Evolutionary conservation across 1,140 invertebrate genomes (phyloP).

Genomic region (Drosophila teissieri): DNA sequence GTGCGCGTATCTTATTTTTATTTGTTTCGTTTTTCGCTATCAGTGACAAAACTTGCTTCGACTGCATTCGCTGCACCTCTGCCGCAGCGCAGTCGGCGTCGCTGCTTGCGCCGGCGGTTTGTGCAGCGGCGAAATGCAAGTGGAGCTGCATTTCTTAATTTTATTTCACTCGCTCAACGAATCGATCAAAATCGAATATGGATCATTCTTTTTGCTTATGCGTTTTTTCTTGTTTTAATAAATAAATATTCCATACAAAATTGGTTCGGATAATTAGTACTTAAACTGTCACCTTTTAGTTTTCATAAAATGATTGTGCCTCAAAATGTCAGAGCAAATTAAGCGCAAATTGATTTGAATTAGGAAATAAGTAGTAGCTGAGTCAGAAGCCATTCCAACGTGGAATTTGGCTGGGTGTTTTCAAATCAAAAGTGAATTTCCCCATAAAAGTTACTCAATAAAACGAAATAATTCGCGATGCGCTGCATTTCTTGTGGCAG

Average conservation of each 20-base stretch:
- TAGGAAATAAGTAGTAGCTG: background rate
- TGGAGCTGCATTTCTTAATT: slow-evolving; percentile 20
- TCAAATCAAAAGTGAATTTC: slow-evolving; percentile 53
- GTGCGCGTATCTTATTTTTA: slow-evolving; percentile 28
- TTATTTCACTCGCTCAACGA: slow-evolving; percentile 18
- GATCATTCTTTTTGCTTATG: background rate
- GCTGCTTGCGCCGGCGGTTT: slow-evolving; percentile 31
- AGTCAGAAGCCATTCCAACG: background rate
- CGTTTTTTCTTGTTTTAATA: no score
- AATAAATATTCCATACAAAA: no score
- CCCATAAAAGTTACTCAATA: slow-evolving; percentile 64
- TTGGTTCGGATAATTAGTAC: no score
- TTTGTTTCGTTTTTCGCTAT: slow-evolving; percentile 35
- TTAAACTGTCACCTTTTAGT: background rate
- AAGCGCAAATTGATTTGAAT: background rate
- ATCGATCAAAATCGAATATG: slow-evolving; percentile 9
- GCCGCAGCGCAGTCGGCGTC: slow-evolving; percentile 7
- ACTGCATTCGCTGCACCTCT: slow-evolving; percentile 32
- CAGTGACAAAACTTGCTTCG: slow-evolving; percentile 66
- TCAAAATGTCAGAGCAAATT: background rate
- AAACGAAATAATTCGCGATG: slow-evolving; percentile 34
- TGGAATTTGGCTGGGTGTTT: background rate
- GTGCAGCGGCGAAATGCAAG: slow-evolving; percentile 32
- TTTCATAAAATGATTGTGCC: background rate
- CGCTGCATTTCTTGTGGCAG: slow-evolving; percentile 58